A percentile compares a stretch with the other conserved stretches of the same genome.
Conservation (phyloP, 2,113 vertebrate species). For the Daphoenositta chrysoptera region DNA sequence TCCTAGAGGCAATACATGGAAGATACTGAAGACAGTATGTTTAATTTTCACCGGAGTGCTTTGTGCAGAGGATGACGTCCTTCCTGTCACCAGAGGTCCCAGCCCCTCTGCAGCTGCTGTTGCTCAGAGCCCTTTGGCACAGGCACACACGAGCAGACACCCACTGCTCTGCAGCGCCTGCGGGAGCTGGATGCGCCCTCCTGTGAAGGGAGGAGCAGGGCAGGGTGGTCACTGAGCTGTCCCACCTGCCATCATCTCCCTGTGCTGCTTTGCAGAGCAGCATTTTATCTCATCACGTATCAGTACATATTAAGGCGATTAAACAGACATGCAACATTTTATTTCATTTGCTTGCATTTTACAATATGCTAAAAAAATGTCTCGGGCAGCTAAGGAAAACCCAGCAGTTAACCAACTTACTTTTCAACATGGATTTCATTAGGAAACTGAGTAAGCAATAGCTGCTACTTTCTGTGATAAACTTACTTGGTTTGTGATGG, state of each 20-base stretch:
- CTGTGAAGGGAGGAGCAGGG: background rate
- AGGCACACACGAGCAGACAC: no score
- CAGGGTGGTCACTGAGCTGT: background rate
- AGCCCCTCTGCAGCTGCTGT: background rate
- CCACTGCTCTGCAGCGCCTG: no score
- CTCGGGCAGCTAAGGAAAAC: background rate
- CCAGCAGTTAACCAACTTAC: background rate
- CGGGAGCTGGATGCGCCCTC: background rate
- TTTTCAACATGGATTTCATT: conserved; percentile 7
- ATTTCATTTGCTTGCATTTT: background rate
- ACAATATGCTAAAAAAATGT: background rate
- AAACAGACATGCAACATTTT: background rate
- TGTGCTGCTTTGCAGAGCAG: background rate
- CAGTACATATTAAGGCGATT: background rate
- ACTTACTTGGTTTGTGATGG: background rate
- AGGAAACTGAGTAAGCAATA: background rate
- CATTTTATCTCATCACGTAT: background rate
- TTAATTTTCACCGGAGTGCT: background rate
- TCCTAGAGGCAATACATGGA: background rate
- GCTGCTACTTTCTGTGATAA: background rate
- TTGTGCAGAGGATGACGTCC: background rate
- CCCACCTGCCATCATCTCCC: background rate
- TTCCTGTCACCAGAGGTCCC: background rate
- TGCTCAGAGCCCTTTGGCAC: background rate
- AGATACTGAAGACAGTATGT: background rate